A percentile compares a stretch with the other conserved stretches of the same genome.
Evolutionary conservation across 2,797 vertebrate genomes (phyloP).

Genomic region (Pseudochirops corinnae): DNA sequence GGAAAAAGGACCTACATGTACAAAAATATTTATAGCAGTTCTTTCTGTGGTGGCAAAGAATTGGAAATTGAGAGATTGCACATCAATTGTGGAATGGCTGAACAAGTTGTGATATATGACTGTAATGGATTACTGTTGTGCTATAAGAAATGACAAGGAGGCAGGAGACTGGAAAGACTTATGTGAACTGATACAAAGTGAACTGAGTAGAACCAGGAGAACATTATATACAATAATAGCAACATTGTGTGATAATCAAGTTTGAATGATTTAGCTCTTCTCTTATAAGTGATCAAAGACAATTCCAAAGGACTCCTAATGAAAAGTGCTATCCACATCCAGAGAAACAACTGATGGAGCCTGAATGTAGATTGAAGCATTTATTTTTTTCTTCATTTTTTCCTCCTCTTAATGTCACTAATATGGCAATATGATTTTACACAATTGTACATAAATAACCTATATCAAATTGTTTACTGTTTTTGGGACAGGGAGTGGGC

Average conservation of each 20-base stretch:
- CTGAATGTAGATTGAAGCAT: no score
- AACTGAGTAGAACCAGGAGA: background rate
- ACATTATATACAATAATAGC: background rate
- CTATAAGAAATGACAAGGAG: background rate
- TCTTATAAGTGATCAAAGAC: no score
- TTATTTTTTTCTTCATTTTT: no score
- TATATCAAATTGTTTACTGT: no score
- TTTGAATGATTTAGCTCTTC: no score
- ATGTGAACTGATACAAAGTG: background rate
- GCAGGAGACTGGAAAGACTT: background rate
- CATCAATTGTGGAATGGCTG: background rate
- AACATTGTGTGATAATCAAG: background rate
- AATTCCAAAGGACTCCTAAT: no score
- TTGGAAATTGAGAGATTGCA: background rate
- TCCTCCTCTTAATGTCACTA: no score
- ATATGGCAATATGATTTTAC: no score
- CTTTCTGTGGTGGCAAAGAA: background rate
- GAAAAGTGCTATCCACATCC: no score
- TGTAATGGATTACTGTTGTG: background rate
- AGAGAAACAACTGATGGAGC: no score
- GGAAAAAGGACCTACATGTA: background rate
- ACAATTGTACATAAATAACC: no score
- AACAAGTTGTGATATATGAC: background rate
- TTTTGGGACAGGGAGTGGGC: no score
- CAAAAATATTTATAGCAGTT: background rate